Evolutionary conservation across 2,113 vertebrate genomes (phyloP), one percentile per base, ranked within the genome.

Genomic region (Felis chaus): DNA sequence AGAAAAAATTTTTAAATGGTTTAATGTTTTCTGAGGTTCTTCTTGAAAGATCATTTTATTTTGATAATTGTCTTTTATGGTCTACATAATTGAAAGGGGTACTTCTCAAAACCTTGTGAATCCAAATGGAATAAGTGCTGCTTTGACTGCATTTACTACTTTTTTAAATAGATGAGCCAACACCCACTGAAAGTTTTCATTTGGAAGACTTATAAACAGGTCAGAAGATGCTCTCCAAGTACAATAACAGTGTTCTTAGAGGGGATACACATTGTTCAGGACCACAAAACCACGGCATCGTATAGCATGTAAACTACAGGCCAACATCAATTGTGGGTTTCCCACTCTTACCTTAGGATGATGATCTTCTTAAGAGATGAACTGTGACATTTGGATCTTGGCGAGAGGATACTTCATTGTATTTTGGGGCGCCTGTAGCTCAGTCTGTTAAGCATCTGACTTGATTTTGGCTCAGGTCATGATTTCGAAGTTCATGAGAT

Each of bases 1-100:
- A 93, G n/a, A 81, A 91, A 92, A 6, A 31, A 39, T 33, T 69
- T 79, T 79, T 7, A 97, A 89, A 33, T 53, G 21, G 19, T 41
- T 95, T 78, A 33, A 57, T 25, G 31, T 81, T 90, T 94, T 95
- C 6, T 95, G 74, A 96, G 79, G 16, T 83, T 90, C 68, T 95
- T 80, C 3, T 73, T 84, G 55, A 94, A 92, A 80, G 29, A 71
- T 50, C 48, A 50, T 1, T 89, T 73, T 80, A 61, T 76, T 86
- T 79, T 76, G 53, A 36, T 84, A 53, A 2, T 61, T n/a, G 66
- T 4, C 91, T 94, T 69, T 87, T 66, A 45, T 55, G 81, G 57
- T 27, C 21, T 86, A 25, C 57, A 29, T 94, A 90, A 88, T 81
- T 91, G 86, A 65, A 85, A 76, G 57, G 84, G 90, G 29, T 45